Percentiles rank a stretch among this genome's conserved stretches.
Conservation (phyloP, 1,140 invertebrate species). For the Sitophilus oryzae region DNA sequence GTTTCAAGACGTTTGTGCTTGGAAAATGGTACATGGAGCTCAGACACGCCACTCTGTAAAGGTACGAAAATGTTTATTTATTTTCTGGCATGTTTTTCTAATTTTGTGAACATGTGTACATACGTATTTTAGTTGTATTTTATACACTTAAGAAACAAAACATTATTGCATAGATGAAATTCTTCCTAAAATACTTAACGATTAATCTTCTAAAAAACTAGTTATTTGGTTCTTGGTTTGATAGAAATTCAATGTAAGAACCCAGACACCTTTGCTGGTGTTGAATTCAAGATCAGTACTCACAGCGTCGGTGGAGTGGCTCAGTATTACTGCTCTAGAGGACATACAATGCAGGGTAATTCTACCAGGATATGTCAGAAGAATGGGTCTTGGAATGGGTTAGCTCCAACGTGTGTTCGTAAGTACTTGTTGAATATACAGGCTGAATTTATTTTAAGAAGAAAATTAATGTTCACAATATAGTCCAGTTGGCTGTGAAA, state of each 20-base stretch:
- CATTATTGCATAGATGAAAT: not conserved
- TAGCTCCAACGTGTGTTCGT: conserved; percentile 74
- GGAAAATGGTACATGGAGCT: conserved; percentile 84
- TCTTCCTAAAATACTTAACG: not conserved
- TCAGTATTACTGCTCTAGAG: conserved; percentile 74
- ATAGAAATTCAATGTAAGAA: conserved; percentile 76
- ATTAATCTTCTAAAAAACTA: too few relatives aligned
- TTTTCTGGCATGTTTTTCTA: too few relatives aligned
- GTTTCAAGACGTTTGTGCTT: conserved; percentile 74
- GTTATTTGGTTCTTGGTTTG: too few relatives aligned
- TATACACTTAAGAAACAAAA: conserved; percentile 4
- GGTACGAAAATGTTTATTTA: too few relatives aligned
- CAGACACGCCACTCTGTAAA: conserved; percentile 67
- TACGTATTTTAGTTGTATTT: too few relatives aligned
- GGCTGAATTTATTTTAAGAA: too few relatives aligned
- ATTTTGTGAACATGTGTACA: too few relatives aligned
- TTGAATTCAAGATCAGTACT: conserved; percentile 53
- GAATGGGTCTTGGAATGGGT: conserved; percentile 77
- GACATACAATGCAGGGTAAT: conserved; percentile 75
- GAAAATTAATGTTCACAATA: too few relatives aligned
- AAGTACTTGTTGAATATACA: too few relatives aligned
- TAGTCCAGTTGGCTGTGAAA: too few relatives aligned
- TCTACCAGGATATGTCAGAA: conserved; percentile 67
- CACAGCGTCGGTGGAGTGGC: conserved; percentile 70
- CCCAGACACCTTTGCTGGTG: conserved; percentile 57